phyloP scores from a whole-genome alignment of 2,888 invertebrate species.

The Vanessa cardui region DNA sequence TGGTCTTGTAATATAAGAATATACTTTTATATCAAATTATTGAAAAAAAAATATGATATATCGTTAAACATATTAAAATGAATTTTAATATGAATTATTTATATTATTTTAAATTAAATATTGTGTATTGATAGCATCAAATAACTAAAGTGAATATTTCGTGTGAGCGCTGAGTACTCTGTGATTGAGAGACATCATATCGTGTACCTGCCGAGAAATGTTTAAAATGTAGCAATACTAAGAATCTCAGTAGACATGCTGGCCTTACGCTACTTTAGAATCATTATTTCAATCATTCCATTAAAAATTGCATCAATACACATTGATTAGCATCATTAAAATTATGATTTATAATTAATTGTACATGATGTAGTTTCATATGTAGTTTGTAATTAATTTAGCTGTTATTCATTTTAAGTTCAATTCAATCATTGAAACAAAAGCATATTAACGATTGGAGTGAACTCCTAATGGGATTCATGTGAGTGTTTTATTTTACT shows the following conservation, averaged over 20 bases:
- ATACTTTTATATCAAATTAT: conserved; percentile 27
- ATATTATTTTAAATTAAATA: conserved; percentile 8
- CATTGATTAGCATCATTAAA: conserved; percentile 30
- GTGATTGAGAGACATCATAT: too few relatives aligned
- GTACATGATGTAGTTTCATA: conserved; percentile 10
- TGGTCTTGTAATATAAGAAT: conserved; percentile 28
- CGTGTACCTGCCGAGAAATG: conserved; percentile 4
- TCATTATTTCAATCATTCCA: conserved; percentile 63
- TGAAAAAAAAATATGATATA: conserved; percentile 10
- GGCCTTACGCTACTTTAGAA: conserved; percentile 41
- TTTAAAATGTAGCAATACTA: conserved; percentile 48
- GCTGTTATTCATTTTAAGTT: conserved; percentile 23
- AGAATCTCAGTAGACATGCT: conserved; percentile 55
- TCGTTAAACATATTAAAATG: not conserved
- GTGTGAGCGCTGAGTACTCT: not conserved
- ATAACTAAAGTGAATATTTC: conserved; percentile 18
- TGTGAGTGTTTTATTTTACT: conserved; percentile 69
- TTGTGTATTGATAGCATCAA: conserved; percentile 24
- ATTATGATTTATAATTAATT: conserved; percentile 6
- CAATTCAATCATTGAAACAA: conserved; percentile 17
- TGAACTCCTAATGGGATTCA: conserved; percentile 42
- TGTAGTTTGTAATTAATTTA: conserved; percentile 4
- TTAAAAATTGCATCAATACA: conserved; percentile 43
- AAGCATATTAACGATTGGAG: conserved; percentile 26
- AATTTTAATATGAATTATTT: conserved; percentile 9